Evolutionary conservation across 2,888 invertebrate species (phyloP).

Genomic region (Agrotis clavis): DNA sequence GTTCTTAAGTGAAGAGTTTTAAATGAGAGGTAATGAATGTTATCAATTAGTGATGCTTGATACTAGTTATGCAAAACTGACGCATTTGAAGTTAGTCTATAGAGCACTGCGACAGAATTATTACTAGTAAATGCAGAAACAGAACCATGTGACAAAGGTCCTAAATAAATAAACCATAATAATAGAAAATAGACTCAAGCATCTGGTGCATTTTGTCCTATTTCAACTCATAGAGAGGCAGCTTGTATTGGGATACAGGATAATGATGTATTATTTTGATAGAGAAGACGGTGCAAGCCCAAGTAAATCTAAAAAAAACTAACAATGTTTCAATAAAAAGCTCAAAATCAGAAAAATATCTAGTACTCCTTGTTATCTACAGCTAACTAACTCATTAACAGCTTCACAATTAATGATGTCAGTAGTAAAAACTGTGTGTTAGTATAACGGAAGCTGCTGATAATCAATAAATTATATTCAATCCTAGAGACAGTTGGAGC

Average conservation of each 20-base stretch:
- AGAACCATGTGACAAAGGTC: too few species aligned
- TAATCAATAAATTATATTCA: constrained; percentile 59
- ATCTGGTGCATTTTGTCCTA: not conserved
- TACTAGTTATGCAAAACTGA: not conserved
- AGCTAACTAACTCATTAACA: constrained; percentile 20
- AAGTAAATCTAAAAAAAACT: not conserved
- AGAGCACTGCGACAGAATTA: not conserved
- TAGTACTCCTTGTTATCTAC: not conserved
- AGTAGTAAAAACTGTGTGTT: constrained; percentile 47
- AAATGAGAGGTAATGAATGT: not conserved
- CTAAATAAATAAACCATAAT: not conserved
- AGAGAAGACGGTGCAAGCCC: not conserved
- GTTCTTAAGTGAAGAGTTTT: not conserved
- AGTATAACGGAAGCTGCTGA: constrained; percentile 52
- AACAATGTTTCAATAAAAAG: not conserved
- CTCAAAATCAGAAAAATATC: not conserved
- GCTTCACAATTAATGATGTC: constrained; percentile 39
- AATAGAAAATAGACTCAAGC: not conserved
- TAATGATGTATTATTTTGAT: not conserved
- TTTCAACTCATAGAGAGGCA: not conserved
- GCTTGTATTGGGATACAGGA: too few species aligned
- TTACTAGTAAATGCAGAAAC: not conserved
- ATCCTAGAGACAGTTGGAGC: constrained; percentile 65
- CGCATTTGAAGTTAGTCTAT: not conserved
- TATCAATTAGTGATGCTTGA: not conserved